phyloP scores from a whole-genome alignment of 2,888 invertebrate genomes.

The Zonitis immaculata region DNA sequence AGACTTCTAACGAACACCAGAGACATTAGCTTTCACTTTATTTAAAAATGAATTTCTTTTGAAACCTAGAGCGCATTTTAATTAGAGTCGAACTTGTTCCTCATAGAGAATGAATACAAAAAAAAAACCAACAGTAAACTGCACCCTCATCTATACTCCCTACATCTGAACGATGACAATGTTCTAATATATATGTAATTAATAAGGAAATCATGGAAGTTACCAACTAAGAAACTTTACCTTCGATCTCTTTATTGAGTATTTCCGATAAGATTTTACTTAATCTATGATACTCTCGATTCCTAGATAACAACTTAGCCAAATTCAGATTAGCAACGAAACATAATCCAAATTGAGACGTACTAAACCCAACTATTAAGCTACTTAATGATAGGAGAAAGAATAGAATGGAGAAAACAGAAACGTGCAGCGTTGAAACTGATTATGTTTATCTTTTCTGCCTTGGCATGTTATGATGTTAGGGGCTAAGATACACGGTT shows the following conservation, averaged over 20 bases:
- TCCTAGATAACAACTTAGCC: constrained; percentile 7
- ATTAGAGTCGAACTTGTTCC: background rate
- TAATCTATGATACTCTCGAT: too few species aligned
- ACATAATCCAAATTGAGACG: constrained; percentile 8
- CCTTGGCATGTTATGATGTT: constrained; percentile 8
- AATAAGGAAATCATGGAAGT: too few species aligned
- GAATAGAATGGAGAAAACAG: constrained; percentile 6
- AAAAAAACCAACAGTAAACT: background rate
- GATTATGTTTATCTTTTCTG: constrained; percentile 11
- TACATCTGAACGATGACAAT: too few species aligned
- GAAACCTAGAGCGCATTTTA: background rate
- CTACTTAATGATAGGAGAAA: constrained; percentile 15
- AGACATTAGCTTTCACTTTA: background rate
- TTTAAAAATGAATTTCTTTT: background rate
- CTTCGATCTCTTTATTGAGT: too few species aligned
- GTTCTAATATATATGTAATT: too few species aligned
- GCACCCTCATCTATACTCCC: too few species aligned
- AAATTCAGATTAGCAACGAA: constrained; percentile 5
- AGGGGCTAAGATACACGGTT: constrained; percentile 4
- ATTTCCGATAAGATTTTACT: too few species aligned
- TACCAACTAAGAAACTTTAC: too few species aligned
- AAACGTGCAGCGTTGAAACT: constrained; percentile 7
- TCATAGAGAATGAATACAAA: background rate
- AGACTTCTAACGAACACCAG: background rate
- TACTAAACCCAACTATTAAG: constrained; percentile 12